Percentiles rank a stretch among this genome's conserved stretches.
These are phyloP conservation scores for Dermatemys mawii DNA, from an alignment of 2,113 vertebrate species.

Conservation along the genomic window DNA sequence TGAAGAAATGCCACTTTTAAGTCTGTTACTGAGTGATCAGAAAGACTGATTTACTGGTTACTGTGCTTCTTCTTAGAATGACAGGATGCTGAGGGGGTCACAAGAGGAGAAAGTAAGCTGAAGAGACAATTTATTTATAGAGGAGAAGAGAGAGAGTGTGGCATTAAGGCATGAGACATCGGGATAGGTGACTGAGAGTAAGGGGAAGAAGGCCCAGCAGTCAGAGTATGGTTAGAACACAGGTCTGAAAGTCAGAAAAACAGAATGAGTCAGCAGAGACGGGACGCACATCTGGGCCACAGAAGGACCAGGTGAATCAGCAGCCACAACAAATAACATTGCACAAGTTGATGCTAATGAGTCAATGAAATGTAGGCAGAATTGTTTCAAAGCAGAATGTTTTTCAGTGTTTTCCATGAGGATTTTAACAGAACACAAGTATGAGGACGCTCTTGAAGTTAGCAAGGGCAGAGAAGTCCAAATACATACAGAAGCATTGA, in stretches of 20 bases:
- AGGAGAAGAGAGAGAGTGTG: neutral
- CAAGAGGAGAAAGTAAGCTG: neutral
- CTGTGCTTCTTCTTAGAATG: neutral
- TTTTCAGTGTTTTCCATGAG: neutral
- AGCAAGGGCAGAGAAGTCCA: neutral
- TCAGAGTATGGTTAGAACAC: neutral
- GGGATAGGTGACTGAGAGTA: neutral
- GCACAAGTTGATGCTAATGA: neutral
- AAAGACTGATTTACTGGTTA: no score
- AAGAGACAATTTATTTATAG: neutral
- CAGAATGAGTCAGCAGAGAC: neutral
- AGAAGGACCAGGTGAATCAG: neutral
- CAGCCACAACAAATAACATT: neutral
- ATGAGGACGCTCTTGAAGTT: neutral
- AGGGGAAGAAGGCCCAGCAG: neutral
- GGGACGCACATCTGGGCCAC: neutral
- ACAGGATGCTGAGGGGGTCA: neutral
- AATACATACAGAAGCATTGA: slow-evolving; percentile 42
- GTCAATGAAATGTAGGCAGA: neutral
- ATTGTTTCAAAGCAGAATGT: neutral
- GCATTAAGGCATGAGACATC: neutral
- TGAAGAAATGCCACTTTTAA: no score
- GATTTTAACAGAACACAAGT: neutral
- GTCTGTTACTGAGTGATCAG: no score
- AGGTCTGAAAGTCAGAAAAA: neutral